These are phyloP conservation scores for Poecilobothrus nobilitatus DNA, from an alignment of 2,888 invertebrate species.

Conservation along the genomic window DNA sequence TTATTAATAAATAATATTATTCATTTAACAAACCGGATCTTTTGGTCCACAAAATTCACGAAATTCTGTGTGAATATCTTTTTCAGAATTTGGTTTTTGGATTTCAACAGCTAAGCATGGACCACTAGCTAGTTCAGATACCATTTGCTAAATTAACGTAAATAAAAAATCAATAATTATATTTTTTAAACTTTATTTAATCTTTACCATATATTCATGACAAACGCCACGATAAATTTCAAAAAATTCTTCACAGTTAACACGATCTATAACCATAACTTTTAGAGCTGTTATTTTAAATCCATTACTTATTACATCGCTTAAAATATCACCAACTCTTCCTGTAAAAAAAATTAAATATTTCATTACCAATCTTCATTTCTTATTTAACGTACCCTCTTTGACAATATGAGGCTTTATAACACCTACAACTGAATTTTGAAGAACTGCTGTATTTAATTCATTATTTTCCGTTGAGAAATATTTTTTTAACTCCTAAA, in stretches of 20 bases:
- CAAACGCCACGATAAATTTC: slow-evolving; percentile 88
- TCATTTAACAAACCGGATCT: slow-evolving; percentile 67
- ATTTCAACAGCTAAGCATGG: slow-evolving; percentile 82
- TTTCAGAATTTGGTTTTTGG: slow-evolving; percentile 49
- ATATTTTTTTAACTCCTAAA: slow-evolving; percentile 51
- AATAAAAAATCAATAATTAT: slow-evolving; percentile 11
- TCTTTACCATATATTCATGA: slow-evolving; percentile 59
- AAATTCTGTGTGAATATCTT: slow-evolving; percentile 60
- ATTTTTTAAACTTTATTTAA: neutral
- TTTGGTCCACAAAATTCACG: slow-evolving; percentile 78
- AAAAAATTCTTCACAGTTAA: slow-evolving; percentile 82
- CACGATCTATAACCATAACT: slow-evolving; percentile 67
- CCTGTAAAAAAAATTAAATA: slow-evolving; percentile 20
- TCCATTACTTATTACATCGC: slow-evolving; percentile 63
- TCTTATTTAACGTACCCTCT: slow-evolving; percentile 47
- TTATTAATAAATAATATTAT: neutral
- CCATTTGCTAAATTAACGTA: slow-evolving; percentile 56
- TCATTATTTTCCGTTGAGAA: slow-evolving; percentile 52
- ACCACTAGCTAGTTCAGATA: slow-evolving; percentile 74
- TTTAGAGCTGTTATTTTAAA: slow-evolving; percentile 73
- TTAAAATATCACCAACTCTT: slow-evolving; percentile 59
- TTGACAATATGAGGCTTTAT: slow-evolving; percentile 85
- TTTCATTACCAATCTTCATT: neutral
- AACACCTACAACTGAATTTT: slow-evolving; percentile 69
- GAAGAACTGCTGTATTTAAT: slow-evolving; percentile 48